Percentiles rank a stretch among this genome's conserved stretches.
Evolutionary conservation across 2,888 invertebrate genomes (phyloP).

Genomic region (Achlya flavicornis): DNA sequence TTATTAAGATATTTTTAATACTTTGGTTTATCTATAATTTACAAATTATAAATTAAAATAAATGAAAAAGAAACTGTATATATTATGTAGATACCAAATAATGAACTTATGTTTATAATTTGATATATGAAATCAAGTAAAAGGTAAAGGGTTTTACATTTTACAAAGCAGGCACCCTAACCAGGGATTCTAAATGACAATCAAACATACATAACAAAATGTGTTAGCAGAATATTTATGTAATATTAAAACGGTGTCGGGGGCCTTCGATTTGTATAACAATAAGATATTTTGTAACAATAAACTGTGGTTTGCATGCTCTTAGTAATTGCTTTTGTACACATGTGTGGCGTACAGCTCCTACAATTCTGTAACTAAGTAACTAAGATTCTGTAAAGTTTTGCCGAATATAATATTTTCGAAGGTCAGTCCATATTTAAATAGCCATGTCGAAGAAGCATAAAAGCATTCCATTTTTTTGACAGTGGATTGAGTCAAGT

Average conservation of each 20-base stretch:
- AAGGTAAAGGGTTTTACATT: too few relatives aligned
- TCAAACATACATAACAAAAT: conserved; percentile 17
- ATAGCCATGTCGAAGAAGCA: conserved; percentile 10
- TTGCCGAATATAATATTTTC: conserved; percentile 19
- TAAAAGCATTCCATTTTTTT: conserved; percentile 9
- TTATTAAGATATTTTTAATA: too few relatives aligned
- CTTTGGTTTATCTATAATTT: too few relatives aligned
- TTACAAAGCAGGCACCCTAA: neutral
- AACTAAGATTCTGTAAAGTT: conserved; percentile 8
- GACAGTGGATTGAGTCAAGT: neutral
- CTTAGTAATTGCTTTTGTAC: conserved; percentile 39
- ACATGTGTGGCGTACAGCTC: conserved; percentile 19
- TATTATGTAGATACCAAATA: too few relatives aligned
- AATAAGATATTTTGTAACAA: conserved; percentile 44
- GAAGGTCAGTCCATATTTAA: conserved; percentile 14
- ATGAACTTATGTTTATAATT: too few relatives aligned
- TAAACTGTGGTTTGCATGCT: conserved; percentile 28
- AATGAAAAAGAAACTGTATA: too few relatives aligned
- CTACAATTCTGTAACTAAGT: conserved; percentile 12
- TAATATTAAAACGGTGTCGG: conserved; percentile 21
- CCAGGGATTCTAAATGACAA: conserved; percentile 16
- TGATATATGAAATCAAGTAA: too few relatives aligned
- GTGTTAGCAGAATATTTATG: conserved; percentile 26
- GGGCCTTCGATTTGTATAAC: conserved; percentile 33
- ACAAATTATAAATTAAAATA: too few relatives aligned